A percentile compares a stretch with the other conserved stretches of the same genome.
Evolutionary conservation across 2,888 invertebrate species (phyloP).

Genomic region (Aradus depressus): DNA sequence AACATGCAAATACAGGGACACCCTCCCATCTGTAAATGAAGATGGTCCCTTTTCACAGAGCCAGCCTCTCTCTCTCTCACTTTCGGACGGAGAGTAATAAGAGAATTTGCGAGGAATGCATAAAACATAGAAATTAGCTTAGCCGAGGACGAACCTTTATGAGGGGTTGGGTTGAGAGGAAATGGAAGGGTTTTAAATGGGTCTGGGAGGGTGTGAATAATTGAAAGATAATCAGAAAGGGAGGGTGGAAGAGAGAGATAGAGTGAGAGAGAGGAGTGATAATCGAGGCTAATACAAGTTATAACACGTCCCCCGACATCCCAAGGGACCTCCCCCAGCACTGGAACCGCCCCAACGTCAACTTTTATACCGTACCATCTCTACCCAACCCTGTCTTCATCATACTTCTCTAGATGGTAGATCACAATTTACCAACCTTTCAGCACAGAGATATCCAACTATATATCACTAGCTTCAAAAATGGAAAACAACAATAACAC

Average conservation of each 20-base stretch:
- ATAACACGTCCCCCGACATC: too few relatives aligned
- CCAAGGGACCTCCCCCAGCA: too few relatives aligned
- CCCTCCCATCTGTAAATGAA: constrained; percentile 20
- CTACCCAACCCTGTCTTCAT: too few relatives aligned
- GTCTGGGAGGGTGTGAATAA: constrained; percentile 19
- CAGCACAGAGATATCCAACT: too few relatives aligned
- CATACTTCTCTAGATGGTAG: too few relatives aligned
- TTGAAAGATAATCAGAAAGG: constrained; percentile 23
- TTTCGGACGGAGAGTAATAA: constrained; percentile 20
- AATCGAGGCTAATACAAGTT: constrained; percentile 9
- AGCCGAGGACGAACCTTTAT: too few relatives aligned
- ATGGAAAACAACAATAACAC: too few relatives aligned
- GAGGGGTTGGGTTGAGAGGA: constrained; percentile 9
- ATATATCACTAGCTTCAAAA: too few relatives aligned
- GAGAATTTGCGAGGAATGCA: constrained; percentile 24
- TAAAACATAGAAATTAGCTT: constrained; percentile 27
- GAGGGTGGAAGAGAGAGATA: not conserved
- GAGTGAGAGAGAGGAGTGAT: constrained; percentile 2
- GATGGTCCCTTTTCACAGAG: constrained; percentile 22
- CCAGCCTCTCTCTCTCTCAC: too few relatives aligned
- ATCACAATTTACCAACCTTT: too few relatives aligned
- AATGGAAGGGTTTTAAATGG: constrained; percentile 25
- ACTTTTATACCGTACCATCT: too few relatives aligned
- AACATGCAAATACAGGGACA: constrained; percentile 14
- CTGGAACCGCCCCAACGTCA: not conserved